These are phyloP conservation scores for Hephaestus fuliginosus DNA, from an alignment of 2,797 vertebrate species.

Conservation along the genomic window DNA sequence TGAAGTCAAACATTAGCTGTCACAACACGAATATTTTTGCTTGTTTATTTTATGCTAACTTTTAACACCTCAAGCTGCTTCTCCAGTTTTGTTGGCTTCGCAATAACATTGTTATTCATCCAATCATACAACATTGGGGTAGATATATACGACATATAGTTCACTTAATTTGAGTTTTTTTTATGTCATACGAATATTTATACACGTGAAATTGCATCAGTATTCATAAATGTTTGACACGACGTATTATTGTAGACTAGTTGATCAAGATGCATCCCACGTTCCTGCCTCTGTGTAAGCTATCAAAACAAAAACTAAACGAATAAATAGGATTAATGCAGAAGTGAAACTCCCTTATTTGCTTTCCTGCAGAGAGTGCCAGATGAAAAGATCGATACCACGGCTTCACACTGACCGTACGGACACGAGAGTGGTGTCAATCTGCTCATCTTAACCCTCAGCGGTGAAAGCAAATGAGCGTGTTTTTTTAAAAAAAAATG, in stretches of 20 bases:
- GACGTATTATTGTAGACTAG: too few species aligned
- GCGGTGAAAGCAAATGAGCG: not conserved
- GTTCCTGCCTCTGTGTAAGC: not conserved
- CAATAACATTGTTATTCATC: not conserved
- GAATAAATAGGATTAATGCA: not conserved
- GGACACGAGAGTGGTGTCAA: not conserved
- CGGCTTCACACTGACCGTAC: not conserved
- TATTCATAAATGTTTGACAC: too few species aligned
- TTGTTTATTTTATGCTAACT: conserved; percentile 15
- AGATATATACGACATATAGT: too few species aligned
- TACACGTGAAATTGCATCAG: too few species aligned
- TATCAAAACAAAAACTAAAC: not conserved
- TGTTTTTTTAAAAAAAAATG: not conserved
- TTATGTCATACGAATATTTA: too few species aligned
- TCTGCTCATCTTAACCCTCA: not conserved
- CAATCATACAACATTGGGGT: not conserved
- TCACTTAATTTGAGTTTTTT: too few species aligned
- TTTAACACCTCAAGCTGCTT: not conserved
- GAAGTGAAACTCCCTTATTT: not conserved
- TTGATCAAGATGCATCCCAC: too few species aligned
- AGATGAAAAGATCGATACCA: not conserved
- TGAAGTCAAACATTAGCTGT: conserved; percentile 24
- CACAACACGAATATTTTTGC: not conserved
- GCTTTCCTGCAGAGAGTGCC: not conserved
- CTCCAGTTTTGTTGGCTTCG: not conserved